phyloP scores from a whole-genome alignment of 1,140 invertebrate species.

The Mamestra configurata region DNA sequence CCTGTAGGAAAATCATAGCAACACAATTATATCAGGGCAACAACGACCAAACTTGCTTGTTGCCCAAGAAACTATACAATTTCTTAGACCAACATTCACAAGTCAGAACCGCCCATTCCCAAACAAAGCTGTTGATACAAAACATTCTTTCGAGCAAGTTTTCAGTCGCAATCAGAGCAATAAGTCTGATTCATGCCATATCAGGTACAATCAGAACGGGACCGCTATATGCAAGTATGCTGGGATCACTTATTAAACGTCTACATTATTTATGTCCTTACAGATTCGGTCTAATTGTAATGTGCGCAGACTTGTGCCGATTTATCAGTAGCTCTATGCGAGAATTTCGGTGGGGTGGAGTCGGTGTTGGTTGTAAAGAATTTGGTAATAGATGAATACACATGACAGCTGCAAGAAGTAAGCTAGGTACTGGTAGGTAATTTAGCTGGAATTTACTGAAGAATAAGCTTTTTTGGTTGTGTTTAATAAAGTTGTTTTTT shows the following conservation, averaged over 20 bases:
- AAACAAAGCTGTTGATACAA: constrained; percentile 10
- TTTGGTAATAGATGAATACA: too few relatives aligned
- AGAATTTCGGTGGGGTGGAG: constrained; percentile 11
- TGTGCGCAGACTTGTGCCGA: constrained; percentile 63
- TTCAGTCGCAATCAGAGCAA: constrained; percentile 21
- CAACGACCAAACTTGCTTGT: too few relatives aligned
- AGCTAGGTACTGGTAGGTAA: too few relatives aligned
- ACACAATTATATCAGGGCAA: too few relatives aligned
- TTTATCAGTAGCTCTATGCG: constrained; percentile 59
- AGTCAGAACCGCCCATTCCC: too few relatives aligned
- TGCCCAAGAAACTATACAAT: too few relatives aligned
- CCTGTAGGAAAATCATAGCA: too few relatives aligned
- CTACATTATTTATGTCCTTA: constrained; percentile 63
- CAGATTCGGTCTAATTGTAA: constrained; percentile 72
- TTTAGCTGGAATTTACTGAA: too few relatives aligned
- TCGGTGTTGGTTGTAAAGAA: constrained; percentile 2
- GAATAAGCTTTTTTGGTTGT: too few relatives aligned
- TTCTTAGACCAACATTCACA: background rate
- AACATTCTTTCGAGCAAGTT: constrained; percentile 31
- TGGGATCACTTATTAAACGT: constrained; percentile 64
- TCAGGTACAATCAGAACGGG: constrained; percentile 42
- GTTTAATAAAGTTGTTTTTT: too few relatives aligned
- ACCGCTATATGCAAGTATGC: constrained; percentile 38
- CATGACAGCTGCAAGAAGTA: background rate
- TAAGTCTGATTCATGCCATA: constrained; percentile 43